phyloP scores from a whole-genome alignment of 2,888 invertebrate species.

The Tryphoninae sp. region DNA sequence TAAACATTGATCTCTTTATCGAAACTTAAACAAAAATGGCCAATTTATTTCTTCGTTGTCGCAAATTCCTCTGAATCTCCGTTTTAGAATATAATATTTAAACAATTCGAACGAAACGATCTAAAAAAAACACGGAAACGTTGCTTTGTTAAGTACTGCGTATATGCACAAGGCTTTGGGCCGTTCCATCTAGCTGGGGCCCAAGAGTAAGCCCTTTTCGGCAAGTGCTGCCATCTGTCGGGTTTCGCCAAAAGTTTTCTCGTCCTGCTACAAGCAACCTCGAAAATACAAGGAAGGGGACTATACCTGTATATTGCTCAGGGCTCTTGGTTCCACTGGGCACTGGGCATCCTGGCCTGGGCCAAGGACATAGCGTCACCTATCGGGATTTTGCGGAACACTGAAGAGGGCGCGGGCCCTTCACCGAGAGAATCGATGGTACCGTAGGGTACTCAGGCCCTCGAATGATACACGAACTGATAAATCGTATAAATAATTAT shows the following conservation, averaged over 20 bases:
- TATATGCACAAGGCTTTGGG: not conserved
- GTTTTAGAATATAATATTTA: slow-evolving; percentile 12
- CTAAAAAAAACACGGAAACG: not conserved
- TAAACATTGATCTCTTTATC: slow-evolving; percentile 81
- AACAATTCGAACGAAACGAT: not conserved
- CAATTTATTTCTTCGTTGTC: slow-evolving; percentile 58
- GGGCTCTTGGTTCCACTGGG: slow-evolving; percentile 58
- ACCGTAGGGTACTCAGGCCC: slow-evolving; percentile 56
- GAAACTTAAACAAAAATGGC: slow-evolving; percentile 67
- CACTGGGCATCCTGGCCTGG: slow-evolving; percentile 11
- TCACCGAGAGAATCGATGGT: slow-evolving; percentile 47
- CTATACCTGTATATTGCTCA: slow-evolving; percentile 46
- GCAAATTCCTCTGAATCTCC: slow-evolving; percentile 28
- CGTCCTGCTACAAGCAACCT: slow-evolving; percentile 53
- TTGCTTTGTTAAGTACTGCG: no score
- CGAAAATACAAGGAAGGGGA: slow-evolving; percentile 18
- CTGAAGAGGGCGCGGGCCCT: slow-evolving; percentile 53
- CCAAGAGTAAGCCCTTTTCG: slow-evolving; percentile 37
- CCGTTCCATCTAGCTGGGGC: not conserved
- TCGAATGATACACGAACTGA: slow-evolving; percentile 4
- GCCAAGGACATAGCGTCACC: slow-evolving; percentile 76
- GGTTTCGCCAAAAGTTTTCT: slow-evolving; percentile 41
- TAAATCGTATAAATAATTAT: no score
- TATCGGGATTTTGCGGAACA: slow-evolving; percentile 69
- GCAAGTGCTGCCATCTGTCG: slow-evolving; percentile 71